Percentiles rank a stretch among this genome's conserved stretches.
Conservation (phyloP, 2,113 vertebrate genomes). For the Leucopsar rothschildi region DNA sequence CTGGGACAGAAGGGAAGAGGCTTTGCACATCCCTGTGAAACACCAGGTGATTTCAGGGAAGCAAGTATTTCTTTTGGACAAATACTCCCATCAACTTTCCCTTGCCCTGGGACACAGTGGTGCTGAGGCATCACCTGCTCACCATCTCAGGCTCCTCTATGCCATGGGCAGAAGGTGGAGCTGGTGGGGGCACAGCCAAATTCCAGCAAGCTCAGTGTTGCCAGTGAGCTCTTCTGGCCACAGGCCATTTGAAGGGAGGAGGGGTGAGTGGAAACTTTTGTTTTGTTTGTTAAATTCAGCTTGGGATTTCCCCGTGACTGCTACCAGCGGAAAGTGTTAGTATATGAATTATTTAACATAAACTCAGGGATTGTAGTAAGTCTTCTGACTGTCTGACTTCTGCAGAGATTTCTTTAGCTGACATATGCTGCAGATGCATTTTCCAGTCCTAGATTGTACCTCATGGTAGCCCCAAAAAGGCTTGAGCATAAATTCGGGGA, state of each 20-base stretch:
- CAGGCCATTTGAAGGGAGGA: not conserved
- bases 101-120: too few relatives aligned
- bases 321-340: not conserved
- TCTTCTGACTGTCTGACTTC: conserved; percentile 59
- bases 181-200: not conserved
- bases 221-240: not conserved
- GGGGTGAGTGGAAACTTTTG: not conserved
- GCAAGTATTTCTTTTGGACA: not conserved
- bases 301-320: not conserved
- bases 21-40: not conserved
- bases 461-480: conserved; percentile 42
- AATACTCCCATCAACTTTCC: not conserved
- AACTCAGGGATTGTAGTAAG: conserved; percentile 38
- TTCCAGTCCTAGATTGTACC: conserved; percentile 40
- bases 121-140: not conserved
- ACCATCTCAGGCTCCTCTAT: rapidly evolving
- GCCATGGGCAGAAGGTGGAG: not conserved
- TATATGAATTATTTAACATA: conserved; percentile 46
- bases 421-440: conserved; percentile 48
- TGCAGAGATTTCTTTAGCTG: conserved; percentile 36
- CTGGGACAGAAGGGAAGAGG: not conserved
- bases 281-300: not conserved
- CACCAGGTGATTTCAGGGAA: not conserved
- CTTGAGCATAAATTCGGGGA: conserved; percentile 39
- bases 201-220: rapidly evolving